Evolutionary conservation across 2,888 invertebrate species (phyloP), one percentile per base, ranked within the genome.

Genomic region (Entomobrya proxima): DNA sequence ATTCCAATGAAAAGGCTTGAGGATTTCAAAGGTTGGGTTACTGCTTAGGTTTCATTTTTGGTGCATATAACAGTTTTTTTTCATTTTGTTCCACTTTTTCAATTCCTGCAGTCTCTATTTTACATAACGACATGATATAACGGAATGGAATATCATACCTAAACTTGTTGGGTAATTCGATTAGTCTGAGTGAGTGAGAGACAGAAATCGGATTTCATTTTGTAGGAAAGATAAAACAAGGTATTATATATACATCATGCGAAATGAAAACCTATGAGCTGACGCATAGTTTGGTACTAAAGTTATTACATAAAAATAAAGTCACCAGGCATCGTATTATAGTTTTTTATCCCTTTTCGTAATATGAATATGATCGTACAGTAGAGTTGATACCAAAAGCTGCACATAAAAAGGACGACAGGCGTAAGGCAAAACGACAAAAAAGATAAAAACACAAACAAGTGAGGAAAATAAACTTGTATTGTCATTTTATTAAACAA

Each of bases 101-200:
- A 58, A 58, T 30, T 30, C 24, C 52, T n/a, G 2, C 58, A 13
- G n/a, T 30, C 30, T 30, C 11, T n/a, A 13, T 18, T 58, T 55
- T 58, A 9, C 58, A 30, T 30, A 58, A 30, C 58, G 5, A 2
- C 50, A 27, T 2, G 15, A n/a, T n/a, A 13, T 9, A 21, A 13
- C 7, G 18, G 7, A 15, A n/a, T 4, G 4, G 21, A 30, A n/a
- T 58, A 32, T 58, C 30, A 58, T 58, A 15, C n/a, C n/a, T 30
- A 27, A 55, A 58, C 58, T 58, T 27, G 58, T 58, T 58, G 27
- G 27, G 58, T 58, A 58, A 58, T 58, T 58, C 58, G 58, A 58
- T 58, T 58, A 58, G 58, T 47, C 27, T 2, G 24, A 55, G 13
- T 30, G 11, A 30, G 58, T 58, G 58, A n/a, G 30, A 30, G 58